Percentiles rank a stretch among this genome's conserved stretches.
phyloP scores from a whole-genome alignment of 2,888 invertebrate species.

The Mesorhabditis spiculigera region DNA sequence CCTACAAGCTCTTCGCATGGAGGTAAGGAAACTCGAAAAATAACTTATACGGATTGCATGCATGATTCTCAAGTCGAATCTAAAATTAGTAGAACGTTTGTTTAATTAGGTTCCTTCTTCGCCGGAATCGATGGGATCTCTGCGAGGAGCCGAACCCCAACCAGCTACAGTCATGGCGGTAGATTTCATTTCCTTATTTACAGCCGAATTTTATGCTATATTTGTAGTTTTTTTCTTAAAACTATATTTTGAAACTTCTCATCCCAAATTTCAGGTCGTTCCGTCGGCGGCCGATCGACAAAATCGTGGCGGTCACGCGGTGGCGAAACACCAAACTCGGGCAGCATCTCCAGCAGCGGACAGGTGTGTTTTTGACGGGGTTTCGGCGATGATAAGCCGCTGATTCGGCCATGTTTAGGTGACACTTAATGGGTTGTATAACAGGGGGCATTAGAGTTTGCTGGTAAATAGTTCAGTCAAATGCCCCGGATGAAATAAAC shows the following conservation, averaged over 20 bases:
- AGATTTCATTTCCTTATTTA: not conserved
- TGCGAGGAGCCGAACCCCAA: not conserved
- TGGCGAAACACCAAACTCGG: conserved; percentile 56
- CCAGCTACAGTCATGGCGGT: conserved; percentile 14
- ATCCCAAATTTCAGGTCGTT: conserved; percentile 31
- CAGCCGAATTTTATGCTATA: too few relatives aligned
- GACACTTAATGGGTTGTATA: too few relatives aligned
- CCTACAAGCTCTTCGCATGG: conserved; percentile 24
- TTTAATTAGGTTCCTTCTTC: not conserved
- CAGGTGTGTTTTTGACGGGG: conserved; percentile 25
- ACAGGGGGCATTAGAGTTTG: too few relatives aligned
- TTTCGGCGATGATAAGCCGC: too few relatives aligned
- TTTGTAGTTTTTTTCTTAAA: too few relatives aligned
- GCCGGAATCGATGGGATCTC: conserved; percentile 4
- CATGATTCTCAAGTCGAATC: too few relatives aligned
- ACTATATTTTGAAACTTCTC: too few relatives aligned
- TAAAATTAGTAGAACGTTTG: too few relatives aligned
- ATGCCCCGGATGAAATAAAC: too few relatives aligned
- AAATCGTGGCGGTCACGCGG: conserved; percentile 57
- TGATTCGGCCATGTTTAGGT: too few relatives aligned
- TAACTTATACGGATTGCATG: too few relatives aligned
- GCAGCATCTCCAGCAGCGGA: conserved; percentile 54
- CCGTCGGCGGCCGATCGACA: conserved; percentile 55
- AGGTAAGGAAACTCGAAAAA: not conserved
- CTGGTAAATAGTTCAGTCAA: too few relatives aligned